A percentile compares a stretch with the other conserved stretches of the same genome.
phyloP scores from a whole-genome alignment of 2,888 invertebrate species.

The Lobophora halterata region DNA sequence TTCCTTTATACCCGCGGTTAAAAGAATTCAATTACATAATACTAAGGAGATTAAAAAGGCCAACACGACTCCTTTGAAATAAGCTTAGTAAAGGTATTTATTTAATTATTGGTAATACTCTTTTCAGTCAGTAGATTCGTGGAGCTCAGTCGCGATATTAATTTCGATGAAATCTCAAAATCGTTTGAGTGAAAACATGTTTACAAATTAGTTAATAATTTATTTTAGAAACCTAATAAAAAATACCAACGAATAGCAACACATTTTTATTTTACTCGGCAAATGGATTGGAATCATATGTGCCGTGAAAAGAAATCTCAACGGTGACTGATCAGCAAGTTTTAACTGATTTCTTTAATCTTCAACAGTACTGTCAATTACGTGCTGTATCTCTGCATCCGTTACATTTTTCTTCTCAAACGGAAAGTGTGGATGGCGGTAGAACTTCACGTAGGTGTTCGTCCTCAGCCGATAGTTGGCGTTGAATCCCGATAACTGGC shows the following conservation, averaged over 20 bases:
- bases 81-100: conserved; percentile 56
- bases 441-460: conserved; percentile 50
- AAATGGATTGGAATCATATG: too few species aligned
- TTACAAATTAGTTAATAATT: too few species aligned
- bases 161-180: conserved; percentile 21
- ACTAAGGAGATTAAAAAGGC: conserved; percentile 73
- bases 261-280: too few species aligned
- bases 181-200: conserved; percentile 3
- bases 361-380: conserved; percentile 40
- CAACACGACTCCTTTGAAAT: conserved; percentile 68
- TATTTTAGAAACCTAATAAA: too few species aligned
- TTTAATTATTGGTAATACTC: conserved; percentile 60
- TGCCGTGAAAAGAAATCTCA: too few species aligned
- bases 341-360: conserved; percentile 2
- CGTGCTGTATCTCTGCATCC: conserved; percentile 49
- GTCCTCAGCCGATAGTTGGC: conserved; percentile 63
- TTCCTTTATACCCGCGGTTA: conserved; percentile 71
- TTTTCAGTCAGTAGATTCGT: conserved; percentile 43
- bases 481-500: conserved; percentile 74
- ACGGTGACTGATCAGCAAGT: too few species aligned
- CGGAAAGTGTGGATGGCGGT: conserved; percentile 63
- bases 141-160: conserved; percentile 33
- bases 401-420: conserved; percentile 67
- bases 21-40: conserved; percentile 77
- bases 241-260: too few species aligned